Base-by-base conservation (phyloP, 2,113 vertebrate species). In the Epinephelus cyanopodus region DNA sequence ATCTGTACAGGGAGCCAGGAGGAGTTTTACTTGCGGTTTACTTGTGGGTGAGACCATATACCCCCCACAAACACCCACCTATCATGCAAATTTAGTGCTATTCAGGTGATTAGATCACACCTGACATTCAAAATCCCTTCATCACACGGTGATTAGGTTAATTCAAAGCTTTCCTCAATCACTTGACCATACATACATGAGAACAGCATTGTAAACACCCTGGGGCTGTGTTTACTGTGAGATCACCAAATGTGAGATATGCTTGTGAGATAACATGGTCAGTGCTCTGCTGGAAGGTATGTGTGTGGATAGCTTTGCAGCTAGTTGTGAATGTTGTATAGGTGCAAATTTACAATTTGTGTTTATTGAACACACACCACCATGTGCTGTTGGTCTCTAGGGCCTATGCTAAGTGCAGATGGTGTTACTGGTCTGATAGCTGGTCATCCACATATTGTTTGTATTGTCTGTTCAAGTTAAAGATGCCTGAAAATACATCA, bases 41-140 rank as follows among this genome's bases (percentile, higher is more conserved):
- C n/a, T 25, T 39, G 14, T 27, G 23, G 8, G 18, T 23, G 42
- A 14, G 14, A n/a, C 19, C 11, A 13, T 13, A 8, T 4, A 69
- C 10, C 0, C n/a, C 4, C 58, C 29, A 25, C 17, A 53, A 47
- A 52, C 56, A 54, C 6, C 21, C 23, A 68, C 6, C 19, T 11
- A 48, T 39, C 53, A 77, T 77, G 81, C 52, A 74, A 77, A 81
- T 68, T 0, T 0, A 8, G 66, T 50, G 70, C 67, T 4, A 50
- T 45, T 23, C 29, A 87, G 27, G 37, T 81, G 82, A 91, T 87
- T 85, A 72, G 52, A 83, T 89, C 79, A 75, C 21, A 19, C 13
- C 47, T 58, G 27, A 66, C 2, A 18, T 12, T 21, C n/a, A 47
- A 17, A 50, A 71, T 13, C 27, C 21, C 33, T 6, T 3, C 18